Conservation (phyloP, 2,888 invertebrate species). For the Saturnia japonica region DNA sequence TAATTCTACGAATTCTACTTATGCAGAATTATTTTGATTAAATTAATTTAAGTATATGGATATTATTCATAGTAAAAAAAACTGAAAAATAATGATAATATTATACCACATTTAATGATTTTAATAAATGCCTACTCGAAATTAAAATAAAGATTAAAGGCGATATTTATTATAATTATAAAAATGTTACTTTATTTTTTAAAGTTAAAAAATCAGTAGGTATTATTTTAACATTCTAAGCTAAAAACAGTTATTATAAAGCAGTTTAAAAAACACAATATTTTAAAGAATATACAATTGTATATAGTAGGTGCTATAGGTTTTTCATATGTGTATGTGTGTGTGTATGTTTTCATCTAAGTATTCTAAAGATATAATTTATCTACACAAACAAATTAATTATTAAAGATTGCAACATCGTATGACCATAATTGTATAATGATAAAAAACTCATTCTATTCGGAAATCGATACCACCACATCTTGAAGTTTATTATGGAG, state of each 20-base stretch:
- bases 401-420: too few relatives aligned
- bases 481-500: background rate
- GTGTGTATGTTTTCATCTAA: too few relatives aligned
- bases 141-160: background rate
- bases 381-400: too few relatives aligned
- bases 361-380: too few relatives aligned
- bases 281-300: too few relatives aligned
- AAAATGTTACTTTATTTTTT: background rate
- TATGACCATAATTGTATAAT: too few relatives aligned
- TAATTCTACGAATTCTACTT: background rate
- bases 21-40: background rate
- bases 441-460: background rate
- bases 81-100: background rate
- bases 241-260: too few relatives aligned
- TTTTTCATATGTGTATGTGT: too few relatives aligned
- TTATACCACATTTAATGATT: background rate
- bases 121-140: background rate
- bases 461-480: background rate
- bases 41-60: background rate
- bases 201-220: background rate
- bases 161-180: background rate
- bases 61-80: background rate
- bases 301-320: too few relatives aligned
- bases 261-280: too few relatives aligned
- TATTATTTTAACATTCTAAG: too few relatives aligned